phyloP scores from a whole-genome alignment of 53 echinoderm and acorn worm genomes.

The Pentamera pediparva region DNA sequence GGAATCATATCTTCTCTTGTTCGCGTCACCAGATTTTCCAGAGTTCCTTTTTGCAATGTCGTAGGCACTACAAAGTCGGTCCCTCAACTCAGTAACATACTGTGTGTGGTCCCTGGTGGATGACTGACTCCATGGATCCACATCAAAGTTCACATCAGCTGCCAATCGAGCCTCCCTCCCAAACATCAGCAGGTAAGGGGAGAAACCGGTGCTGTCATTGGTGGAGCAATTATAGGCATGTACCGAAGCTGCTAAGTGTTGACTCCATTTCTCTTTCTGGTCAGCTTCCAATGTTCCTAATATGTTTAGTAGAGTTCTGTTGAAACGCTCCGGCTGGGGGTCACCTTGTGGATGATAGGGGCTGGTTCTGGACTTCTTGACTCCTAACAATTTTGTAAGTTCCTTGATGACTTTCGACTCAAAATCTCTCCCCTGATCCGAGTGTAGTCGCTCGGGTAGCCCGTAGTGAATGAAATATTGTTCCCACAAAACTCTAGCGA shows the following conservation, averaged over 20 bases:
- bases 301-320: conserved; percentile 17
- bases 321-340: conserved; percentile 53
- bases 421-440: conserved; percentile 53
- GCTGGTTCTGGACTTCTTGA: conserved; percentile 41
- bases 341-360: conserved; percentile 60
- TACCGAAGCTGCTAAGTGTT: background rate
- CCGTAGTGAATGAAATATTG: conserved; percentile 58
- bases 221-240: conserved; percentile 29
- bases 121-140: background rate
- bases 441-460: conserved; percentile 50
- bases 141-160: conserved; percentile 14
- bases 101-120: background rate
- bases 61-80: conserved; percentile 21
- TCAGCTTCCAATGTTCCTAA: background rate
- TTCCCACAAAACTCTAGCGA: conserved; percentile 55
- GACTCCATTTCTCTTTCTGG: conserved; percentile 1
- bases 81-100: conserved; percentile 30
- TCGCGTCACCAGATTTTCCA: conserved; percentile 11
- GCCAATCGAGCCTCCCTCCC: conserved; percentile 49
- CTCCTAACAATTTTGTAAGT: conserved; percentile 26
- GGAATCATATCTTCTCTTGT: conserved; percentile 41
- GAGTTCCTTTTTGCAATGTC: conserved; percentile 29
- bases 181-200: conserved; percentile 55
- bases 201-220: conserved; percentile 40
- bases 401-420: conserved; percentile 41